These are phyloP conservation scores for Ridgeia piscesae DNA, from an alignment of 1,140 invertebrate species.

Conservation along the genomic window DNA sequence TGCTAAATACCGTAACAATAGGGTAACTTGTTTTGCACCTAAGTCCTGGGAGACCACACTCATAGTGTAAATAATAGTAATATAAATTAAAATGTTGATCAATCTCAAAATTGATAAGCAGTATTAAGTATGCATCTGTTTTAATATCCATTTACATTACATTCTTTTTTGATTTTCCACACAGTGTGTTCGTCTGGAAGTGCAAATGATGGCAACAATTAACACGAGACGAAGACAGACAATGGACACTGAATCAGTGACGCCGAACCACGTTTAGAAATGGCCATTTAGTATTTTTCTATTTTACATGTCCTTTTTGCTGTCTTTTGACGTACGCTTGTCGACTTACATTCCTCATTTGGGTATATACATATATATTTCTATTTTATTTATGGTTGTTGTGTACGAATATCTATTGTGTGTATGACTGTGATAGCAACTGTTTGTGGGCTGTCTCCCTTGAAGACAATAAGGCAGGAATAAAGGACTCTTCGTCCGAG, in stretches of 20 bases:
- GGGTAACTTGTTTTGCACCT: not conserved
- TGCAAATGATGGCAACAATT: slow-evolving; percentile 35
- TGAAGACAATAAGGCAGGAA: not conserved
- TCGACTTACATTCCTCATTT: not conserved
- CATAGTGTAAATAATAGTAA: no score
- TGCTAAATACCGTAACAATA: no score
- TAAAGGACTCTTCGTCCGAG: not conserved
- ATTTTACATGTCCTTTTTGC: slow-evolving; percentile 16
- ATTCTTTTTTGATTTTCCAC: slow-evolving; percentile 32
- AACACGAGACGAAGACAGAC: not conserved
- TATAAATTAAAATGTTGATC: no score
- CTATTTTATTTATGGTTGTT: not conserved
- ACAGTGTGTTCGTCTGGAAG: slow-evolving; percentile 52
- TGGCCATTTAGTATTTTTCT: slow-evolving; percentile 12
- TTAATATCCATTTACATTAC: not conserved
- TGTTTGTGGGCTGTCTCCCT: not conserved
- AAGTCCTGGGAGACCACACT: no score
- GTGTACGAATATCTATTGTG: not conserved
- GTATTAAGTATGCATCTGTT: not conserved
- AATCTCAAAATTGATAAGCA: no score
- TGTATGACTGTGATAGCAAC: not conserved
- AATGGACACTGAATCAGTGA: not conserved
- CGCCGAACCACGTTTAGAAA: not conserved
- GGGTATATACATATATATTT: not conserved
- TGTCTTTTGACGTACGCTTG: not conserved